phyloP scores from a whole-genome alignment of 2,797 vertebrate genomes.

The Syngnathus rostellatus region DNA sequence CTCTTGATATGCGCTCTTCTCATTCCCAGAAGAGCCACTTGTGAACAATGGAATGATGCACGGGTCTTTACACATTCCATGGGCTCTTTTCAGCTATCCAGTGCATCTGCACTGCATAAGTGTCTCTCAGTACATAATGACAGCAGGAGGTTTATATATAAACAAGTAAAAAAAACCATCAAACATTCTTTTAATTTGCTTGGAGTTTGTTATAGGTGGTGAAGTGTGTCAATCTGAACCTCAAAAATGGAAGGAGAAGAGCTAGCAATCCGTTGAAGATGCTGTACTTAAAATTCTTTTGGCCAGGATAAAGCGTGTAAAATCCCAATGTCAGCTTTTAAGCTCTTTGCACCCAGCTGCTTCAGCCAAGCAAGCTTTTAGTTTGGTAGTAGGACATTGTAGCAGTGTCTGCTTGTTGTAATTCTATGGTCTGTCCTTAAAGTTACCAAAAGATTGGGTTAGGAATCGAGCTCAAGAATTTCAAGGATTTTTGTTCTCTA shows the following conservation, averaged over 20 bases:
- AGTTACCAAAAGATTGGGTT: not conserved
- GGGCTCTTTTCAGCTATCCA: conserved; percentile 57
- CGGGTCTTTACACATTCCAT: conserved; percentile 54
- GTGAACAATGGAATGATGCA: conserved; percentile 56
- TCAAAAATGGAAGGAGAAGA: conserved; percentile 48
- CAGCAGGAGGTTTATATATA: conserved; percentile 19
- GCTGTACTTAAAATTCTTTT: conserved; percentile 43
- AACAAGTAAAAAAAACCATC: conserved; percentile 31
- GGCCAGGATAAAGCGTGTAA: conserved; percentile 22
- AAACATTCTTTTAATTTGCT: conserved; percentile 45
- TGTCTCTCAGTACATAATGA: conserved; percentile 18
- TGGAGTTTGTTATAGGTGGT: conserved; percentile 55
- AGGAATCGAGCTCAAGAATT: not conserved
- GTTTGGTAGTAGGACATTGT: conserved; percentile 32
- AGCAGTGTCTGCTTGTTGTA: conserved; percentile 21
- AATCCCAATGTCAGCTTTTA: conserved; percentile 15
- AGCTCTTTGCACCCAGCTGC: conserved; percentile 20
- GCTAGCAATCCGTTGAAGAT: conserved; percentile 47
- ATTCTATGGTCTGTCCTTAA: not conserved
- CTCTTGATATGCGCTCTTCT: conserved; percentile 38
- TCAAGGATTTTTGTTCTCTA: too few species aligned
- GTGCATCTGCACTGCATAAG: conserved; percentile 53
- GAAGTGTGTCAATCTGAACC: conserved; percentile 55
- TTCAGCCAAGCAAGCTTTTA: conserved; percentile 43
- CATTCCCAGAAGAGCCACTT: conserved; percentile 46